Conservation (phyloP, 2,888 invertebrate genomes). For the Neria commutata region DNA sequence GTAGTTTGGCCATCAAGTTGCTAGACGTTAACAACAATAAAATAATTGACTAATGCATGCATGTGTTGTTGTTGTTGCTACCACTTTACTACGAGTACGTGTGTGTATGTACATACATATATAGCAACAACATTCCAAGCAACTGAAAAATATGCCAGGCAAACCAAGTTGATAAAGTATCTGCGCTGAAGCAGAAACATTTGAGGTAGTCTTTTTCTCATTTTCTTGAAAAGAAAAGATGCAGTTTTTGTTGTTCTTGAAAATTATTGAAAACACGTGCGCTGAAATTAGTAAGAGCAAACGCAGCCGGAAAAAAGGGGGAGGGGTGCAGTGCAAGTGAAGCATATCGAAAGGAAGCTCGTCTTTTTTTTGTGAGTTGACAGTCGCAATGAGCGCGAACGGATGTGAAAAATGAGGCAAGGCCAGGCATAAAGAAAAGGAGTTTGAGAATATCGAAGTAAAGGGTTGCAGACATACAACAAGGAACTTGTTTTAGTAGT, state of each 20-base stretch:
- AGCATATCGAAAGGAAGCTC: neutral
- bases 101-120: too few relatives aligned
- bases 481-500: too few relatives aligned
- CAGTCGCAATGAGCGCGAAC: slow-evolving; percentile 3
- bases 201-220: slow-evolving; percentile 25
- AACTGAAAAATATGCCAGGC: slow-evolving; percentile 5
- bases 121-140: slow-evolving; percentile 3
- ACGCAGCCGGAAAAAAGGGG: neutral
- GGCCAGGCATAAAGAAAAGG: too few relatives aligned
- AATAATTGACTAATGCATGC: slow-evolving; percentile 50
- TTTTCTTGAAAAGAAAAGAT: slow-evolving; percentile 13
- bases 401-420: too few relatives aligned
- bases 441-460: too few relatives aligned
- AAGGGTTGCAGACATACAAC: too few relatives aligned
- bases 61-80: slow-evolving; percentile 30
- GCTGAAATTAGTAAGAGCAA: slow-evolving; percentile 22
- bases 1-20: slow-evolving; percentile 12
- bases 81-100: neutral
- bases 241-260: slow-evolving; percentile 32
- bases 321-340: neutral
- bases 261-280: slow-evolving; percentile 42
- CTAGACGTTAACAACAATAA: slow-evolving; percentile 31
- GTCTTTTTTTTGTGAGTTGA: neutral
- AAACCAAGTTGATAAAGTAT: slow-evolving; percentile 24
- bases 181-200: slow-evolving; percentile 43